Evolutionary conservation across 2,888 invertebrate species (phyloP).

Genomic region (Sepioteuthis lessoniana): DNA sequence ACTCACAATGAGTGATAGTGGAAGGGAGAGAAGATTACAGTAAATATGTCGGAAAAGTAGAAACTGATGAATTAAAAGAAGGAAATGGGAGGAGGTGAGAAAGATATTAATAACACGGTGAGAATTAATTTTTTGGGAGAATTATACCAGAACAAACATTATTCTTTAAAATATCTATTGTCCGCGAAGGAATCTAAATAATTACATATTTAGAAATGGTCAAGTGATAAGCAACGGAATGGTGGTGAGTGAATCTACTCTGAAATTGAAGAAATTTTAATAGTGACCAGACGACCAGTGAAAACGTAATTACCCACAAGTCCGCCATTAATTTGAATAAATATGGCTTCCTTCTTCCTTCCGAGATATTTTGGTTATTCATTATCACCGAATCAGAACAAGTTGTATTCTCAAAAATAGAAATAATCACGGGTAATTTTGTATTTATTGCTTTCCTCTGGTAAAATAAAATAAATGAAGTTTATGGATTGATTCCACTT

Average conservation of each 20-base stretch:
- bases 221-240: neutral
- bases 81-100: too few species aligned
- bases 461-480: slow-evolving; percentile 19
- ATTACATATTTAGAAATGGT: slow-evolving; percentile 23
- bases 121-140: neutral
- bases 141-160: neutral
- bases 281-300: slow-evolving; percentile 20
- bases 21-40: too few species aligned
- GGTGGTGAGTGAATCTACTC: neutral
- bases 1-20: too few species aligned
- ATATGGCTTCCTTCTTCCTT: slow-evolving; percentile 4
- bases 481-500: neutral
- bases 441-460: slow-evolving; percentile 5
- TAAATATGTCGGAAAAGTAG: too few species aligned
- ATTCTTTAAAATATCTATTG: neutral
- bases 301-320: slow-evolving; percentile 23
- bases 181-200: neutral
- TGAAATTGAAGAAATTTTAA: neutral
- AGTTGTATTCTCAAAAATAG: neutral
- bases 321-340: neutral
- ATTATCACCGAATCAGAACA: slow-evolving; percentile 4
- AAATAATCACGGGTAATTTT: neutral
- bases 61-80: too few species aligned
- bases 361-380: neutral
- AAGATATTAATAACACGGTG: neutral